phyloP scores from a whole-genome alignment of 2,797 vertebrate species.

The Gambelia wislizenii region DNA sequence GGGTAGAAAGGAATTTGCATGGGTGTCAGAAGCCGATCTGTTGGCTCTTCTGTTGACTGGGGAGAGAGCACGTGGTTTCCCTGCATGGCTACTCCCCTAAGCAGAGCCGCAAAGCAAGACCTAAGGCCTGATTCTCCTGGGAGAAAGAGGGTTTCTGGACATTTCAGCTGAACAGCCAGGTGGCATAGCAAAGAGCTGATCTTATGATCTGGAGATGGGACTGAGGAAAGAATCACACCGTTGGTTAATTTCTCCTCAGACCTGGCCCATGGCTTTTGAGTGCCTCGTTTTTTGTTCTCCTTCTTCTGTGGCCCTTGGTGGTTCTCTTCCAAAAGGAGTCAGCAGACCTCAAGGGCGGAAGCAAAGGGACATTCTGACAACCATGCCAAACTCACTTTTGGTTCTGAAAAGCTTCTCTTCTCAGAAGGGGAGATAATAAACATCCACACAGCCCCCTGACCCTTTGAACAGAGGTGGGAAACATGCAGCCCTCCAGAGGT shows the following conservation, averaged over 20 bases:
- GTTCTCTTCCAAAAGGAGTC: neutral
- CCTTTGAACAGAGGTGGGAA: no score
- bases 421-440: neutral
- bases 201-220: neutral
- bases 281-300: neutral
- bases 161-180: neutral
- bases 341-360: neutral
- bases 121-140: neutral
- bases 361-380: no score
- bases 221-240: neutral
- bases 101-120: neutral
- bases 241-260: neutral
- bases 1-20: slow-evolving; percentile 1
- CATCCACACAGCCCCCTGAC: neutral
- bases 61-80: neutral
- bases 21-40: neutral
- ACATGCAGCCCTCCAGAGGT: no score
- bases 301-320: neutral
- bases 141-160: neutral
- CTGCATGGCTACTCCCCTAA: no score
- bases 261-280: neutral
- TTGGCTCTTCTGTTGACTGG: neutral
- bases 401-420: neutral
- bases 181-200: neutral
- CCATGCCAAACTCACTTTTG: neutral